Evolutionary conservation across 2,113 vertebrate species (phyloP).

Genomic region (Upupa epops): DNA sequence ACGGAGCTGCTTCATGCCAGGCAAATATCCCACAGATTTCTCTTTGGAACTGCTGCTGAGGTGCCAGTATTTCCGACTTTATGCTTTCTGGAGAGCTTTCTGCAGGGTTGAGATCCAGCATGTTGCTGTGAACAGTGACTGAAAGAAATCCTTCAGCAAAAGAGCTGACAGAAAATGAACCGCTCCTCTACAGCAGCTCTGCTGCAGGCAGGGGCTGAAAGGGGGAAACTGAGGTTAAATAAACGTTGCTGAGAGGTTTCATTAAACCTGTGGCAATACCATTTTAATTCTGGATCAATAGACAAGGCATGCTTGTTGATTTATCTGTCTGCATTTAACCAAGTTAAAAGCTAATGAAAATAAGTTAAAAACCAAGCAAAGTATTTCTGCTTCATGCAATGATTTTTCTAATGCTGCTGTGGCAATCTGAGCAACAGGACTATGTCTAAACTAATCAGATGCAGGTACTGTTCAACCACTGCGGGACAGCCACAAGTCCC

Average conservation of each 20-base stretch:
- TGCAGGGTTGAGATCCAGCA: not conserved
- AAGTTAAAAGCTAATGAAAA: not conserved
- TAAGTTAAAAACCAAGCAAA: not conserved
- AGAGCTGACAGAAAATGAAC: not conserved
- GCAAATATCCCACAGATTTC: not conserved
- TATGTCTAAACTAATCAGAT: not conserved
- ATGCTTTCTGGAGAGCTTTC: not conserved
- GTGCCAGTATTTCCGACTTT: not conserved
- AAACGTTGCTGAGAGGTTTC: not conserved
- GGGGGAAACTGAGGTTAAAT: not conserved
- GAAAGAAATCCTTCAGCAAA: not conserved
- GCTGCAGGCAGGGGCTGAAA: not conserved
- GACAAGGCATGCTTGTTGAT: not conserved
- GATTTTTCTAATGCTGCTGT: not conserved
- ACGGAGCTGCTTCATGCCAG: not conserved
- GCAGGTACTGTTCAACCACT: rapidly evolving
- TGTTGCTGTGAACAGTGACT: not conserved
- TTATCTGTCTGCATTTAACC: not conserved
- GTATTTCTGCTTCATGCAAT: not conserved
- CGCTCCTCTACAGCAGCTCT: not conserved
- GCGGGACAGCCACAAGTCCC: not conserved
- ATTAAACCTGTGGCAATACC: not conserved
- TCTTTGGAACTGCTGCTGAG: not conserved
- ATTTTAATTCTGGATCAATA: not conserved
- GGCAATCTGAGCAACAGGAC: not conserved